A percentile compares a stretch with the other conserved stretches of the same genome.
phyloP scores from a whole-genome alignment of 2,888 invertebrate genomes.

The Trachelus troglodyta region DNA sequence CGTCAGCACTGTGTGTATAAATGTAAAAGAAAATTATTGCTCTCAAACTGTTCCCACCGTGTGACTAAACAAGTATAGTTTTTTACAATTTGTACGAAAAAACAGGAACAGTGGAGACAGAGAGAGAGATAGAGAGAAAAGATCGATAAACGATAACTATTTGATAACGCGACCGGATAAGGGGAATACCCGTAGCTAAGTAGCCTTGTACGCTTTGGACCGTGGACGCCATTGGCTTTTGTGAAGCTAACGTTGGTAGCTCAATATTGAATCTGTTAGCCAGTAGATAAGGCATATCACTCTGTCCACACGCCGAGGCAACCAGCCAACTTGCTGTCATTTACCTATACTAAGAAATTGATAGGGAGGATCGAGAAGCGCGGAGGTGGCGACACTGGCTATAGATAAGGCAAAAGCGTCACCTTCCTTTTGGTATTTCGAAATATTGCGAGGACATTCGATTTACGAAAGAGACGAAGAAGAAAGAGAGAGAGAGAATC shows the following conservation, averaged over 20 bases:
- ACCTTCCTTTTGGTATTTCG: neutral
- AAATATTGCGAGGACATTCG: neutral
- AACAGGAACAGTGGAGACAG: too few relatives aligned
- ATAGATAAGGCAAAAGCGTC: neutral
- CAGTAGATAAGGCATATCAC: conserved; percentile 36
- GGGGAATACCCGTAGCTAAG: conserved; percentile 13
- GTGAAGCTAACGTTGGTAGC: conserved; percentile 18
- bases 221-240: conserved; percentile 20
- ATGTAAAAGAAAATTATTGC: too few relatives aligned
- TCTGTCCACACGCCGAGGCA: conserved; percentile 1
- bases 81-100: neutral
- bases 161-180: conserved; percentile 6
- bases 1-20: too few relatives aligned
- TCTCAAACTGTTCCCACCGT: too few relatives aligned
- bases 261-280: conserved; percentile 42
- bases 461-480: neutral
- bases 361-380: neutral
- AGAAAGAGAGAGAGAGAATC: conserved; percentile 7
- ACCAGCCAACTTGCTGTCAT: neutral
- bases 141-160: conserved; percentile 9
- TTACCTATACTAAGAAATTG: neutral
- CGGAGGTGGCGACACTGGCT: neutral
- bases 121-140: neutral
- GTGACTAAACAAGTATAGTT: neutral
- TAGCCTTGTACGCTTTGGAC: conserved; percentile 34